A percentile compares a stretch with the other conserved stretches of the same genome.
Conservation (phyloP, 2,797 vertebrate genomes). For the Sebastiscus albofasciatus region DNA sequence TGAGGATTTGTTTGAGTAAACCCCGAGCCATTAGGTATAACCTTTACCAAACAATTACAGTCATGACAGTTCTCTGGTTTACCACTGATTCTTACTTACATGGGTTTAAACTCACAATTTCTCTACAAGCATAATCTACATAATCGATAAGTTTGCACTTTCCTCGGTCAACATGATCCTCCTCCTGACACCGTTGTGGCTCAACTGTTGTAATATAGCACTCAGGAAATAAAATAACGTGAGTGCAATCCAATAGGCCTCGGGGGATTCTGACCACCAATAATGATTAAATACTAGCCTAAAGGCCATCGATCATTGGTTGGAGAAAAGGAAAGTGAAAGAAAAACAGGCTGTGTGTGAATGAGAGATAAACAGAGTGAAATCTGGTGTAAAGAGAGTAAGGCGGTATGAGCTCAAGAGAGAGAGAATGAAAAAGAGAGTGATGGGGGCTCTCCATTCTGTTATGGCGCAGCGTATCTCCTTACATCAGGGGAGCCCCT, state of each 20-base stretch:
- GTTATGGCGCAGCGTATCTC: constrained; percentile 13
- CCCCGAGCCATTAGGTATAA: not conserved
- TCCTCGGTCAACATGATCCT: not conserved
- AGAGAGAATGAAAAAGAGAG: not conserved
- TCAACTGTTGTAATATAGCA: not conserved
- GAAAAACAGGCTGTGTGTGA: not conserved
- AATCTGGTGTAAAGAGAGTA: not conserved
- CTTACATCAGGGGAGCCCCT: constrained; percentile 29
- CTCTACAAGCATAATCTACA: not conserved
- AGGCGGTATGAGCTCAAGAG: not conserved
- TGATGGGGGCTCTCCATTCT: not conserved
- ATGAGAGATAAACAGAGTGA: not conserved
- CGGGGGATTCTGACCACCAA: constrained; percentile 21
- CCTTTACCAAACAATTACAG: not conserved
- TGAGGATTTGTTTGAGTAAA: not conserved
- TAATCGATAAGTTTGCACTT: constrained; percentile 31
- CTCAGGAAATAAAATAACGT: constrained; percentile 37
- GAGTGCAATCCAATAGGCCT: constrained; percentile 36
- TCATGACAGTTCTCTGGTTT: not conserved
- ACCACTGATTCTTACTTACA: not conserved
- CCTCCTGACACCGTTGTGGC: not conserved
- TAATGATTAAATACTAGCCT: constrained; percentile 16
- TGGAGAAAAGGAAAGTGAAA: not conserved
- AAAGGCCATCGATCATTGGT: constrained; percentile 6
- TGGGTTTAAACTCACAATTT: not conserved